phyloP scores from a whole-genome alignment of 2,113 vertebrate genomes.

The Struthidea cinerea region DNA sequence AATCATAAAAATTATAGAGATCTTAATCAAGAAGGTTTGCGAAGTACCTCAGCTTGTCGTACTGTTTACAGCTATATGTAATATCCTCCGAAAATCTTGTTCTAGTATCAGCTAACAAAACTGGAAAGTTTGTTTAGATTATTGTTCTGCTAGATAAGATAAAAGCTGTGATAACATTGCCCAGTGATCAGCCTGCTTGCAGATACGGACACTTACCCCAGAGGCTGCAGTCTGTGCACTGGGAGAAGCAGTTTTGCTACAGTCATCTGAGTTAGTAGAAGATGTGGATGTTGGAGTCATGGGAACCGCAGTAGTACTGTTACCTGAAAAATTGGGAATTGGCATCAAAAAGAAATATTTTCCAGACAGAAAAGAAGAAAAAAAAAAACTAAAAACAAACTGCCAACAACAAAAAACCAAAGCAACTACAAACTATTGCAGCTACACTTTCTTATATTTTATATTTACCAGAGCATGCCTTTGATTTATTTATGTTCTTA shows the following conservation, averaged over 20 bases:
- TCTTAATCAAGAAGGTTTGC: constrained; percentile 71
- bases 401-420: too few species aligned
- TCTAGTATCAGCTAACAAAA: constrained; percentile 71
- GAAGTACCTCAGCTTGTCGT: constrained; percentile 65
- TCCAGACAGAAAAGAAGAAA: neutral
- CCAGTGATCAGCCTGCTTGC: constrained; percentile 7
- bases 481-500: constrained; percentile 95
- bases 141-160: constrained; percentile 77
- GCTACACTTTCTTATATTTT: neutral
- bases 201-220: constrained; percentile 73
- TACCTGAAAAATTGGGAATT: constrained; percentile 75
- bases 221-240: constrained; percentile 81
- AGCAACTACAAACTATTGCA: neutral
- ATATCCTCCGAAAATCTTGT: constrained; percentile 69
- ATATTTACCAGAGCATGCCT: constrained; percentile 88
- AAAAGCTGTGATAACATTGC: constrained; percentile 69
- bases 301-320: constrained; percentile 84
- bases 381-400: too few species aligned
- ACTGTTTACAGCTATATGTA: constrained; percentile 69
- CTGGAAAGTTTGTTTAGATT: constrained; percentile 76
- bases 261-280: constrained; percentile 93
- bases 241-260: constrained; percentile 90
- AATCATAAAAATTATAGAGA: constrained; percentile 59
- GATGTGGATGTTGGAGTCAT: constrained; percentile 98
- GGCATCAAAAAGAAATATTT: neutral